These are phyloP conservation scores for Drosophila guanche DNA, from an alignment of 1,140 invertebrate genomes.

Conservation along the genomic window DNA sequence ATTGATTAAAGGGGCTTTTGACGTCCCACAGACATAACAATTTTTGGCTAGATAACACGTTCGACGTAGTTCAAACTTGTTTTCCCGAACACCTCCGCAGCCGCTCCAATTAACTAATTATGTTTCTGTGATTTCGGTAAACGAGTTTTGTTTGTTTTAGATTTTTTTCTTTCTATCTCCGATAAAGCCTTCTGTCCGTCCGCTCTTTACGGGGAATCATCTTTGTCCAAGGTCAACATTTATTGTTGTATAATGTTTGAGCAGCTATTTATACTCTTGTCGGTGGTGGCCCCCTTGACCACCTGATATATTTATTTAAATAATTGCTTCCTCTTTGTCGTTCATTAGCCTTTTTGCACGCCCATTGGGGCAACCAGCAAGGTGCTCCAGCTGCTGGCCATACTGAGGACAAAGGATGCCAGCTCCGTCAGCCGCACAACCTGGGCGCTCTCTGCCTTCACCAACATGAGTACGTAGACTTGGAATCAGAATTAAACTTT, in stretches of 20 bases:
- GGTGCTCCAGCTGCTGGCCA: conserved; percentile 87
- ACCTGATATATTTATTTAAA: conserved; percentile 38
- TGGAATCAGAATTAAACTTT: neutral
- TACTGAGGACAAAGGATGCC: conserved; percentile 87
- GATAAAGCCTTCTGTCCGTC: neutral
- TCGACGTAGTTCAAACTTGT: conserved; percentile 41
- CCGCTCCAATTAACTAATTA: conserved; percentile 41
- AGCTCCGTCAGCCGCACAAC: conserved; percentile 88
- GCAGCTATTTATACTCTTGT: conserved; percentile 58
- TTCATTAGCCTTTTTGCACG: conserved; percentile 87
- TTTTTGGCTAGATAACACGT: conserved; percentile 40
- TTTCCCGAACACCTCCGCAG: conserved; percentile 5
- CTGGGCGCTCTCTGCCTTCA: conserved; percentile 89
- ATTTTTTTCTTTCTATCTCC: conserved; percentile 9
- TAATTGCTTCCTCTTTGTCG: conserved; percentile 55
- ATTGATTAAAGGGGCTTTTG: conserved; percentile 44
- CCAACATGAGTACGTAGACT: conserved; percentile 86
- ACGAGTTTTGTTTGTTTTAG: conserved; percentile 40
- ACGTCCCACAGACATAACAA: neutral
- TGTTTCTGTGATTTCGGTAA: conserved; percentile 26
- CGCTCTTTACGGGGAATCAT: conserved; percentile 41
- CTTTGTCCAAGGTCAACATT: conserved; percentile 55
- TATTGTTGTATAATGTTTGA: conserved; percentile 71
- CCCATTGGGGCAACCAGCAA: conserved; percentile 89
- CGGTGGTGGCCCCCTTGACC: neutral